phyloP scores from a whole-genome alignment of 2,888 invertebrate species.

The Sipha maydis region DNA sequence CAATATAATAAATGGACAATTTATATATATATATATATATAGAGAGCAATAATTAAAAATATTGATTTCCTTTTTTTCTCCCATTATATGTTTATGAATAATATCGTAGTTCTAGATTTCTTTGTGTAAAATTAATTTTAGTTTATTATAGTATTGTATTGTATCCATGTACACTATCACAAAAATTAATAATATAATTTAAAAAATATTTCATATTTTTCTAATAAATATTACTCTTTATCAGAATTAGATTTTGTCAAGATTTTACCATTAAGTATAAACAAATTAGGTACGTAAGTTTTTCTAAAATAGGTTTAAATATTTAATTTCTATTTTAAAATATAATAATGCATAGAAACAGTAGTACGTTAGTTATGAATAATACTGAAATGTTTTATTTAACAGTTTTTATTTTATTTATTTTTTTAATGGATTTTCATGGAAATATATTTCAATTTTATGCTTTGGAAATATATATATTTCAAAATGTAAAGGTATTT shows the following conservation, averaged over 20 bases:
- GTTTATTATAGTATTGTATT: slow-evolving; percentile 25
- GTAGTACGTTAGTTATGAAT: too few relatives aligned
- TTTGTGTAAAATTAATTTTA: not conserved
- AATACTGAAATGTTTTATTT: too few relatives aligned
- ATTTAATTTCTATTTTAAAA: too few relatives aligned
- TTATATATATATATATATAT: too few relatives aligned
- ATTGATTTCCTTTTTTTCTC: slow-evolving; percentile 1
- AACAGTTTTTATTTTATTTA: too few relatives aligned
- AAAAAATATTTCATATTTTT: not conserved
- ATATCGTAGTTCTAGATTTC: not conserved
- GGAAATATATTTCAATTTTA: too few relatives aligned
- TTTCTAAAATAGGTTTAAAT: not conserved
- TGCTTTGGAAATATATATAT: too few relatives aligned
- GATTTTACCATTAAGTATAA: not conserved
- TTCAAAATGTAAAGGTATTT: too few relatives aligned
- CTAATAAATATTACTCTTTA: not conserved
- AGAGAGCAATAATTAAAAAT: not conserved
- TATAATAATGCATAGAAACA: too few relatives aligned
- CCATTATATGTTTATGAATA: not conserved
- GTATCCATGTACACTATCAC: not conserved
- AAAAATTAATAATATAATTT: not conserved
- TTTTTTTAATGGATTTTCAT: too few relatives aligned
- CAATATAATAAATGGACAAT: not conserved
- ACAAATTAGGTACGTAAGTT: not conserved
- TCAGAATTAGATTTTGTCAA: not conserved